These are phyloP conservation scores for Manis crassicaudata DNA, from an alignment of 2,797 vertebrate species.

Conservation along the genomic window DNA sequence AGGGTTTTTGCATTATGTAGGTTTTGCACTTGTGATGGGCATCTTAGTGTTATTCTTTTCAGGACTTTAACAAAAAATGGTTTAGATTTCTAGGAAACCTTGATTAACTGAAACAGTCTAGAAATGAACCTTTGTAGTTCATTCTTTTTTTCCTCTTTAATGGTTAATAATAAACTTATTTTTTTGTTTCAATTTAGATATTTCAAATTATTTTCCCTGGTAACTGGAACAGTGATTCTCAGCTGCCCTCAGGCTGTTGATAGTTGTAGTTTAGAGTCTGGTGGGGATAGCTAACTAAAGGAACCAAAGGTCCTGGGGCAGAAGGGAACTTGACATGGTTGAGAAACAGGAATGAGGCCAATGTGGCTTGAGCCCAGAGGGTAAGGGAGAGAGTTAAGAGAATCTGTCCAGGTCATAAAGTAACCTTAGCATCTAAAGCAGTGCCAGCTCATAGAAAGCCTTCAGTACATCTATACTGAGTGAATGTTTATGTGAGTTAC, in stretches of 20 bases:
- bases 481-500: background rate
- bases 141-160: background rate
- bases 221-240: conserved; percentile 21
- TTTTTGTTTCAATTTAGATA: background rate
- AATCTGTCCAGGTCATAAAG: background rate
- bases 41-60: background rate
- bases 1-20: background rate
- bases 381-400: background rate
- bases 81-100: background rate
- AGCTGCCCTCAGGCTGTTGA: background rate
- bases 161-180: background rate
- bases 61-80: background rate
- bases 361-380: background rate
- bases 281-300: background rate
- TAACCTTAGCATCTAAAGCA: background rate
- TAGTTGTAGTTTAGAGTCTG: background rate
- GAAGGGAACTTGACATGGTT: background rate
- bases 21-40: background rate
- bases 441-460: background rate
- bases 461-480: background rate
- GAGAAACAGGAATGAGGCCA: background rate
- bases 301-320: background rate
- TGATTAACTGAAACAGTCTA: conserved; percentile 15
- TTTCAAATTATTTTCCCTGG: conserved; percentile 43
- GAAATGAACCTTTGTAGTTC: background rate